Conservation (phyloP, 2,888 invertebrate species). For the Seladonia tumulorum region DNA sequence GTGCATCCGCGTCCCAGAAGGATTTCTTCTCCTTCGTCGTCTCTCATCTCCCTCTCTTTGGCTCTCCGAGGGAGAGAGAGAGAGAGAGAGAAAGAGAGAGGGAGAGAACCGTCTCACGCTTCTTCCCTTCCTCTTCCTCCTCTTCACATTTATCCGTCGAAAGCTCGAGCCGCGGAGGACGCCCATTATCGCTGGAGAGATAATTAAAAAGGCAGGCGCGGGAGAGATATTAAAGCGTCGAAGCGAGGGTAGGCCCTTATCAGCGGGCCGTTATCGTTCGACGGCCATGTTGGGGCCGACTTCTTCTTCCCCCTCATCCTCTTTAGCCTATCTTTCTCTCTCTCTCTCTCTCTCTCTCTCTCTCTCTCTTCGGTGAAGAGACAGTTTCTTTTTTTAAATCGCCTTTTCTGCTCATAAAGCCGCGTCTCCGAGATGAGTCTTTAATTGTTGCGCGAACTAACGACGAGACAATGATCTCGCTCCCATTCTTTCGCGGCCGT, state of each 20-base stretch:
- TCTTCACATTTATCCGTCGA: conserved; percentile 76
- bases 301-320: conserved; percentile 42
- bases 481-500: not conserved
- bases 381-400: conserved; percentile 10
- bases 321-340: conserved; percentile 6
- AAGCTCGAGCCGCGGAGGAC: conserved; percentile 72
- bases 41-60: not conserved
- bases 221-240: conserved; percentile 75
- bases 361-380: conserved; percentile 3
- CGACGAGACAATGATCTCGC: conserved; percentile 12
- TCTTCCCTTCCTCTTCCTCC: conserved; percentile 33
- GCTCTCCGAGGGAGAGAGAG: not conserved
- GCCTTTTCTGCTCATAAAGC: not conserved
- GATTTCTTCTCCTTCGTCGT: conserved; percentile 51
- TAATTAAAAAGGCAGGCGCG: conserved; percentile 80
- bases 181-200: conserved; percentile 79
- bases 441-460: not conserved
- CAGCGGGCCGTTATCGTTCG: conserved; percentile 80
- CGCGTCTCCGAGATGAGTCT: not conserved
- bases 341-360: conserved; percentile 30
- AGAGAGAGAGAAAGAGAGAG: not conserved
- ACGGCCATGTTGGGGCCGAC: conserved; percentile 70
- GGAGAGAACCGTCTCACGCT: conserved; percentile 14
- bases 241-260: conserved; percentile 77
- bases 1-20: conserved; percentile 54